Conservation (phyloP, 2,797 vertebrate genomes). For the Clarias platycephalus region DNA sequence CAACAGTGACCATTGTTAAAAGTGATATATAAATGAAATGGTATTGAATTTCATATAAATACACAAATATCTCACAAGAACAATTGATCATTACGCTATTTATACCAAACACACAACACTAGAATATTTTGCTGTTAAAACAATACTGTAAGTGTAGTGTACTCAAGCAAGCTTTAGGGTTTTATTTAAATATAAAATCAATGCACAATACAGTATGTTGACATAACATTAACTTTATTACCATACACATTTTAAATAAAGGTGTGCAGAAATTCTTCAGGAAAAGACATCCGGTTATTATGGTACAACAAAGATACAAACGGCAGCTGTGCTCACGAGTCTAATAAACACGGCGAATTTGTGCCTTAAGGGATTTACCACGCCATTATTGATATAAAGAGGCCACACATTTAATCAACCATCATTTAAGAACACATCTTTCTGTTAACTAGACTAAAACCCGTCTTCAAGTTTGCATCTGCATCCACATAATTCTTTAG, state of each 20-base stretch:
- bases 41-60: too few relatives aligned
- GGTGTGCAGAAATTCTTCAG: slow-evolving; percentile 39
- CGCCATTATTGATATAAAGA: neutral
- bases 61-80: too few relatives aligned
- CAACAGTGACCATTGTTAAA: too few relatives aligned
- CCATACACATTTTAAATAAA: slow-evolving; percentile 55
- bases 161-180: neutral
- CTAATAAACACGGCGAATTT: slow-evolving; percentile 5
- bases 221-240: slow-evolving; percentile 54
- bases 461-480: neutral
- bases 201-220: neutral
- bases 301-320: slow-evolving; percentile 47
- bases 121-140: neutral
- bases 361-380: neutral
- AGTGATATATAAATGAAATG: too few relatives aligned
- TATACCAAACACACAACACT: neutral
- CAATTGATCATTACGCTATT: neutral
- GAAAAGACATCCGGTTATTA: slow-evolving; percentile 46
- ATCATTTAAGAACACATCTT: neutral
- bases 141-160: neutral
- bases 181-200: neutral
- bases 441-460: neutral
- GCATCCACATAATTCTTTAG: neutral
- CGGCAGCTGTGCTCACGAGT: slow-evolving; percentile 13
- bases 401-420: neutral